These are phyloP conservation scores for Spea bombifrons DNA, from an alignment of 2,113 vertebrate species.

Conservation along the genomic window DNA sequence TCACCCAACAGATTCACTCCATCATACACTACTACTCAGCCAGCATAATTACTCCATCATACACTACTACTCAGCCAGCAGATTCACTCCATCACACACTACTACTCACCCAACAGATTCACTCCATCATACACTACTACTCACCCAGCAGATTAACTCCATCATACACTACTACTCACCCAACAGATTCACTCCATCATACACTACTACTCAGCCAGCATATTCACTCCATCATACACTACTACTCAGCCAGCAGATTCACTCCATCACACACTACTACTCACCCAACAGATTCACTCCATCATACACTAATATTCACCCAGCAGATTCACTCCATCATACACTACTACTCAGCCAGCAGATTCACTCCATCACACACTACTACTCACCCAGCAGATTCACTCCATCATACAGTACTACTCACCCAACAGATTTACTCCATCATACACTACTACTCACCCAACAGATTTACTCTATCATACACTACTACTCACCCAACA, in stretches of 20 bases:
- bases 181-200: slow-evolving; percentile 91
- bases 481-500: slow-evolving; percentile 71
- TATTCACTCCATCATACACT: slow-evolving; percentile 88
- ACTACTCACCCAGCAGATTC: slow-evolving; percentile 79
- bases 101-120: slow-evolving; percentile 79
- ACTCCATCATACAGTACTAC: slow-evolving; percentile 79
- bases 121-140: slow-evolving; percentile 79
- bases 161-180: slow-evolving; percentile 75
- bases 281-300: slow-evolving; percentile 91
- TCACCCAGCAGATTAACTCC: slow-evolving; percentile 91
- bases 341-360: slow-evolving; percentile 71
- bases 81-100: slow-evolving; percentile 86
- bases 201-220: slow-evolving; percentile 71
- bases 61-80: slow-evolving; percentile 71
- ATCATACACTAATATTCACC: slow-evolving; percentile 75
- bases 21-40: slow-evolving; percentile 75
- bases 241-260: slow-evolving; percentile 79
- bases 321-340: slow-evolving; percentile 91
- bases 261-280: slow-evolving; percentile 76
- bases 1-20: slow-evolving; percentile 91
- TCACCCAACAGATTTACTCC: slow-evolving; percentile 91
- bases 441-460: slow-evolving; percentile 75
- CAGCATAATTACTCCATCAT: slow-evolving; percentile 91
- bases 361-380: slow-evolving; percentile 86
- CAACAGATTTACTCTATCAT: slow-evolving; percentile 91